These are phyloP conservation scores for Macropus fuliginosus DNA, from an alignment of 2,797 vertebrate genomes.

Conservation along the genomic window DNA sequence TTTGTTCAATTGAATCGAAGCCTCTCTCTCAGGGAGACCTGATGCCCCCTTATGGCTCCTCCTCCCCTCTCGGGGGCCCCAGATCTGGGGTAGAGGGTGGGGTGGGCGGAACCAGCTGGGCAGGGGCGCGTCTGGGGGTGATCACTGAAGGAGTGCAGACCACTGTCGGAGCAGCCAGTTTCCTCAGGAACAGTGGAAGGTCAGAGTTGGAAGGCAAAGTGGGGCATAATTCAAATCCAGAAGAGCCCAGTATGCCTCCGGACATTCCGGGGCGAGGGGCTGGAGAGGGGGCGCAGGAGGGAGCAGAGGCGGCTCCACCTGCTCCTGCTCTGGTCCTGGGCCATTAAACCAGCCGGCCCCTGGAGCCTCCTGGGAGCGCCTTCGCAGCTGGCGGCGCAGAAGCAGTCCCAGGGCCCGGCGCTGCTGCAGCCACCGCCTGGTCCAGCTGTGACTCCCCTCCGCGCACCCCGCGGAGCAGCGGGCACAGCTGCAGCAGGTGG, in stretches of 20 bases:
- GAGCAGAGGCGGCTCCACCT: neutral
- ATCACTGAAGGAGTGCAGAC: neutral
- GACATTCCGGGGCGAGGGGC: neutral
- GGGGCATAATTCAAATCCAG: neutral
- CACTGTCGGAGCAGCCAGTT: neutral
- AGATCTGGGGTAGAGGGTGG: neutral
- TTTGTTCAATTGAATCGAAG: neutral
- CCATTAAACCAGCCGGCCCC: neutral
- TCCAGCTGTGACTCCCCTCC: neutral
- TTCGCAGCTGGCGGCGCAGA: neutral
- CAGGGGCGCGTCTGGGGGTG: neutral
- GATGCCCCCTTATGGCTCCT: neutral
- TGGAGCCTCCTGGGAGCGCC: neutral
- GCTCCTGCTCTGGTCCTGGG: neutral
- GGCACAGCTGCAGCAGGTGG: constrained; percentile 72
- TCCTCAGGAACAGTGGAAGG: neutral
- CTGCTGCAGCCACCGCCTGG: neutral
- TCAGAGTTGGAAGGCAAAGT: neutral
- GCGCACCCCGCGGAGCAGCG: neutral
- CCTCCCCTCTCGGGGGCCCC: neutral
- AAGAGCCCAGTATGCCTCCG: neutral
- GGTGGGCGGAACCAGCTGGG: neutral
- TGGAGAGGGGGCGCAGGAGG: neutral
- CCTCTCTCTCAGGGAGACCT: neutral
- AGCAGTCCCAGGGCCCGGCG: neutral